These are phyloP conservation scores for Pantala flavescens DNA, from an alignment of 1,140 invertebrate species.

Conservation along the genomic window DNA sequence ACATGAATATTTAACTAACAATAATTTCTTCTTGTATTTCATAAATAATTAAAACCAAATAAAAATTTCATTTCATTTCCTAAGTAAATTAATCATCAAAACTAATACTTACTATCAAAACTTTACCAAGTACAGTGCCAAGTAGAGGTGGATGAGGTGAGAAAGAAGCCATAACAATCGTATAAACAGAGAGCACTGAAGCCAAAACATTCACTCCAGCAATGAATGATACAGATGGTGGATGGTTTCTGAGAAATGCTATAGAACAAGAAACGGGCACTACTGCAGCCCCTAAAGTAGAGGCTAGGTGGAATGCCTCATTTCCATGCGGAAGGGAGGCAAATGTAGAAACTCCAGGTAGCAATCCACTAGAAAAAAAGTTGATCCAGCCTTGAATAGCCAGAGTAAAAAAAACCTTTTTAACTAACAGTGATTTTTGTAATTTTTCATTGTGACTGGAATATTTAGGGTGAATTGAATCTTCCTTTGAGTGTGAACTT, in stretches of 20 bases:
- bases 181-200: background rate
- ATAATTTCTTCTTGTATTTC: no score
- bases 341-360: slow-evolving; percentile 77
- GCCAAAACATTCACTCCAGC: background rate
- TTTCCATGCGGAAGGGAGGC: slow-evolving; percentile 80
- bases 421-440: background rate
- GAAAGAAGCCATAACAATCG: background rate
- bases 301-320: slow-evolving; percentile 67
- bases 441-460: no score
- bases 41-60: no score
- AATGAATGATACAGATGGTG: background rate
- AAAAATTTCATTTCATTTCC: no score
- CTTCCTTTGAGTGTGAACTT: no score
- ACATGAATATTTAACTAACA: no score
- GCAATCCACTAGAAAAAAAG: slow-evolving; percentile 61
- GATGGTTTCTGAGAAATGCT: background rate
- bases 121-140: background rate
- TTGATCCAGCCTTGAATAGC: slow-evolving; percentile 35
- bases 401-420: slow-evolving; percentile 24
- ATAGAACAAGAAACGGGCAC: background rate
- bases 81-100: no score
- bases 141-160: background rate
- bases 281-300: slow-evolving; percentile 32
- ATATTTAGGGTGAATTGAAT: no score
- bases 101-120: background rate